Evolutionary conservation across 2,797 vertebrate genomes (phyloP).

Genomic region (Rhinatrema bivittatum): DNA sequence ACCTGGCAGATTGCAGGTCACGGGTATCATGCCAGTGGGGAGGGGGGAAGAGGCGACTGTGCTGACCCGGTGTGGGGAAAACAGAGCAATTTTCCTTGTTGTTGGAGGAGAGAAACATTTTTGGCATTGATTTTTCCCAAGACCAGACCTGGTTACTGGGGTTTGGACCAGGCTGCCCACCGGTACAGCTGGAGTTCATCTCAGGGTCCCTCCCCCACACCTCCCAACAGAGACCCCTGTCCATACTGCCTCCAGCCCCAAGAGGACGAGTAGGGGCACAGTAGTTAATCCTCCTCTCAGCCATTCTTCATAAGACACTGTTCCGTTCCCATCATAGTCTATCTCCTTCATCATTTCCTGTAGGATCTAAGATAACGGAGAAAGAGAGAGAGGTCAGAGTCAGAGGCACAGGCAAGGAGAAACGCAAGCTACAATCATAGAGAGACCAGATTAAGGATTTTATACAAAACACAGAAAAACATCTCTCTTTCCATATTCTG

Average conservation of each 20-base stretch:
- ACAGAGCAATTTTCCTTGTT: not conserved
- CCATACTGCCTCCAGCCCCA: conserved; percentile 73
- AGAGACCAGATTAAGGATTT: too few species aligned
- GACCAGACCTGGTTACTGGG: too few species aligned
- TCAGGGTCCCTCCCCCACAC: not conserved
- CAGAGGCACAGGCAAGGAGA: not conserved
- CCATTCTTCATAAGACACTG: conserved; percentile 85
- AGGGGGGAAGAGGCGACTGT: too few species aligned
- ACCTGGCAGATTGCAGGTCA: too few species aligned
- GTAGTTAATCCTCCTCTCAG: conserved; percentile 86
- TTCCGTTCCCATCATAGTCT: conserved; percentile 80
- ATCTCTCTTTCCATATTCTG: too few species aligned
- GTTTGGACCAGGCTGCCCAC: too few species aligned
- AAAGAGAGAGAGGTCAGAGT: not conserved
- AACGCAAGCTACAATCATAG: too few species aligned
- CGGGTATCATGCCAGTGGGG: too few species aligned
- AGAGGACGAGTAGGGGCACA: conserved; percentile 77
- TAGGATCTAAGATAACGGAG: conserved; percentile 75
- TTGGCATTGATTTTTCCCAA: too few species aligned
- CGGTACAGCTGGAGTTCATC: too few species aligned
- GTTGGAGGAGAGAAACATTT: too few species aligned
- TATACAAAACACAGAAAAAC: too few species aligned
- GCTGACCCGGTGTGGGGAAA: not conserved
- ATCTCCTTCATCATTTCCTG: conserved; percentile 91
- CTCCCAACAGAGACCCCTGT: not conserved